Conservation (phyloP, 2,113 vertebrate species). For the Platichthys stellatus region DNA sequence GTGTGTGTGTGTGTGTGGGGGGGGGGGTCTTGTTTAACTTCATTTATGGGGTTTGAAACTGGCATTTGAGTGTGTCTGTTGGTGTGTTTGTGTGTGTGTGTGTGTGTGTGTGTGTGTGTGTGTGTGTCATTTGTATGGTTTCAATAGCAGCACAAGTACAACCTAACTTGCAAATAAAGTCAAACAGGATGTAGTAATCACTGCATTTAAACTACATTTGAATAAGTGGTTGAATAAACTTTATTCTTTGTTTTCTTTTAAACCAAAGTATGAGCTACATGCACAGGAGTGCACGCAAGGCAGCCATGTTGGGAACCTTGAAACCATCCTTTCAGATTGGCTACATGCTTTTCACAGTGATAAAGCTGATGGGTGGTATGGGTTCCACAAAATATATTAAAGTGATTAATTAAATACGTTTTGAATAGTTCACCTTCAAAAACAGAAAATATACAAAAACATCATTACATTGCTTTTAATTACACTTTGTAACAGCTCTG, state of each 20-base stretch:
- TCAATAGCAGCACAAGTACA: no score
- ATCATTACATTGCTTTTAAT: not conserved
- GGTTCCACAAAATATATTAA: not conserved
- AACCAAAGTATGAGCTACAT: conserved; percentile 19
- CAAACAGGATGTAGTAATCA: no score
- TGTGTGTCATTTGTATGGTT: no score
- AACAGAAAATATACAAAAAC: conserved; percentile 1
- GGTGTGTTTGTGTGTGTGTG: no score
- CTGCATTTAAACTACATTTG: not conserved
- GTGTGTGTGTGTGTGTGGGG: conserved; percentile 12
- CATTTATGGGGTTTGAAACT: not conserved
- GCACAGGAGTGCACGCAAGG: conserved; percentile 76
- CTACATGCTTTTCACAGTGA: conserved; percentile 7
- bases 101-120: no score
- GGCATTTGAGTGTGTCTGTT: not conserved
- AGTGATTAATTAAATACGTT: not conserved
- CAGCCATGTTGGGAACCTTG: conserved; percentile 27
- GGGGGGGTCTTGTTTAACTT: not conserved
- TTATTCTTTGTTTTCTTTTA: not conserved
- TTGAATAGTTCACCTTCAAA: conserved; percentile 18
- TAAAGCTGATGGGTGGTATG: not conserved
- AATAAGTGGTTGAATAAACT: not conserved
- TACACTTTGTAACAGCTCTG: not conserved
- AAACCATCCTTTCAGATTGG: conserved; percentile 36
- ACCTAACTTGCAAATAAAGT: no score